Percentiles rank a stretch among this genome's conserved stretches.
Conservation (phyloP, 2,888 invertebrate species). For the Agonum fuliginosum region DNA sequence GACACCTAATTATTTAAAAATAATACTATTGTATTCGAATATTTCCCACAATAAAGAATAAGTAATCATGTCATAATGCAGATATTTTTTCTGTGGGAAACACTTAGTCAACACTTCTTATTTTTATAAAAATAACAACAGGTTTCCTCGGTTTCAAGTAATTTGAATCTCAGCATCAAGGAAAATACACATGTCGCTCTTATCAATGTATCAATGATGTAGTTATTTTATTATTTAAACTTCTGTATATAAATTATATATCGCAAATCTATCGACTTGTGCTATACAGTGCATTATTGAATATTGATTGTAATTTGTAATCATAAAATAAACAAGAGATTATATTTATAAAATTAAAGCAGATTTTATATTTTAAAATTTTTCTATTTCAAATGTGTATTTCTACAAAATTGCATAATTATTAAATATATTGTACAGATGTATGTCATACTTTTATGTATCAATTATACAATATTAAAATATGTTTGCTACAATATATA, state of each 20-base stretch:
- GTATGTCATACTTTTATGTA: slow-evolving; percentile 58
- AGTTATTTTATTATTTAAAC: slow-evolving; percentile 36
- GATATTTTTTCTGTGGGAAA: slow-evolving; percentile 63
- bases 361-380: slow-evolving; percentile 57
- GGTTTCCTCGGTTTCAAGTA: slow-evolving; percentile 60
- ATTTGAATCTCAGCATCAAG: slow-evolving; percentile 19
- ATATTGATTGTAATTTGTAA: too few species aligned
- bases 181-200: slow-evolving; percentile 25
- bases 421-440: slow-evolving; percentile 60
- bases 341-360: slow-evolving; percentile 50
- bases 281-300: slow-evolving; percentile 34
- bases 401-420: slow-evolving; percentile 60
- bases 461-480: slow-evolving; percentile 60
- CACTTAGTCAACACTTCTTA: slow-evolving; percentile 61
- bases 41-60: slow-evolving; percentile 70
- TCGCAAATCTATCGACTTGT: slow-evolving; percentile 28
- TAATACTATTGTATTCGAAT: slow-evolving; percentile 69
- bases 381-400: slow-evolving; percentile 59
- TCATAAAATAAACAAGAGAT: slow-evolving; percentile 41
- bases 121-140: slow-evolving; percentile 48
- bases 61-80: slow-evolving; percentile 63
- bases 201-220: slow-evolving; percentile 23
- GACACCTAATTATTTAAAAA: slow-evolving; percentile 71
- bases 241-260: slow-evolving; percentile 34
- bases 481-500: slow-evolving; percentile 59